Percentiles rank a stretch among this genome's conserved stretches.
phyloP scores from a whole-genome alignment of 1,140 invertebrate genomes.

The Pseudobourletiella spinata region DNA sequence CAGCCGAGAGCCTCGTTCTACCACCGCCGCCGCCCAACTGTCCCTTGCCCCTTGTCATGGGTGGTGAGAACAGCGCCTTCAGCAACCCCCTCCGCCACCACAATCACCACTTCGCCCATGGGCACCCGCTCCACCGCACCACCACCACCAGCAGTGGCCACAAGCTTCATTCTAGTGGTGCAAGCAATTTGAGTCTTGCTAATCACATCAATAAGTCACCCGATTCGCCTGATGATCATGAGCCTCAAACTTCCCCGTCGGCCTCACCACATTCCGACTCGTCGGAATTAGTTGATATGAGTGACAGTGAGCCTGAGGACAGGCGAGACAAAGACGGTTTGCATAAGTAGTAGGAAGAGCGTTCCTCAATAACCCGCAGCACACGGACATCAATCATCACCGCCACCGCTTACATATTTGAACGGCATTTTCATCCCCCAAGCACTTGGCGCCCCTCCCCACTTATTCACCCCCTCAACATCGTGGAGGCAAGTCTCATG shows the following conservation, averaged over 20 bases:
- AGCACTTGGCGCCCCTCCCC: too few relatives aligned
- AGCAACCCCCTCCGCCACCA: slow-evolving; percentile 50
- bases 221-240: slow-evolving; percentile 14
- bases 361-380: background rate
- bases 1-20: background rate
- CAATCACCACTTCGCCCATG: slow-evolving; percentile 19
- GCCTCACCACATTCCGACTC: slow-evolving; percentile 26
- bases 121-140: slow-evolving; percentile 9
- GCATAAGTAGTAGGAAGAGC: background rate
- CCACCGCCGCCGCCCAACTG: slow-evolving; percentile 5
- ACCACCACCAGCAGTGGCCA: slow-evolving; percentile 2
- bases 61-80: slow-evolving; percentile 78
- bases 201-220: slow-evolving; percentile 16
- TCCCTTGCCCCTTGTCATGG: slow-evolving; percentile 49
- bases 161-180: background rate
- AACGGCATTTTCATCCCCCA: too few relatives aligned
- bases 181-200: slow-evolving; percentile 4
- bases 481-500: too few relatives aligned
- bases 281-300: slow-evolving; percentile 34
- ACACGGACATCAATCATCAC: background rate
- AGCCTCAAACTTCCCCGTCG: slow-evolving; percentile 22
- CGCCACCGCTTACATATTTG: too few relatives aligned
- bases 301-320: slow-evolving; percentile 33
- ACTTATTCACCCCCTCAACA: too few relatives aligned
- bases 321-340: slow-evolving; percentile 3